Conservation (phyloP, 2,888 invertebrate species). For the Trichopoda pennipes region DNA sequence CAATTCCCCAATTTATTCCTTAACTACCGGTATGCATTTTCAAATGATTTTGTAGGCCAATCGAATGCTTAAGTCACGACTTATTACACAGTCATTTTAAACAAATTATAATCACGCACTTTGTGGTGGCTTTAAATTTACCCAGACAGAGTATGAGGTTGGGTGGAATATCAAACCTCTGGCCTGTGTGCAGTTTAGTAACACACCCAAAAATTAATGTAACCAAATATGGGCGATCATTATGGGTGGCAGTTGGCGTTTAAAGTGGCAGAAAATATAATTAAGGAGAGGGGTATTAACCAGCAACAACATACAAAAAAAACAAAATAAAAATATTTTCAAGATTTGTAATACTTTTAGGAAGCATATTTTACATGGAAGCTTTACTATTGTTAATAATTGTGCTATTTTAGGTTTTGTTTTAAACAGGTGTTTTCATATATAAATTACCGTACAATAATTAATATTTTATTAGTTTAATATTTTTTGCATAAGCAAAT, state of each 20-base stretch:
- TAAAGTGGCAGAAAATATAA: not conserved
- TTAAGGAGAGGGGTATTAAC: constrained; percentile 41
- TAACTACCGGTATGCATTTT: constrained; percentile 19
- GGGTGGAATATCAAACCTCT: not conserved
- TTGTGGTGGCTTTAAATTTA: constrained; percentile 12
- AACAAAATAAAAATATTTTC: not conserved
- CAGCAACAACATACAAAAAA: not conserved
- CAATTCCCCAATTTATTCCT: constrained; percentile 31
- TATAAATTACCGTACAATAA: constrained; percentile 76
- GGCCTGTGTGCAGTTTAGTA: not conserved
- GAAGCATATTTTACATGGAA: constrained; percentile 23
- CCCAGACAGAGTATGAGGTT: not conserved
- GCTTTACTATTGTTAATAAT: not conserved
- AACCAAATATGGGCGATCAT: constrained; percentile 46
- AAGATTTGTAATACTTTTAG: constrained; percentile 45
- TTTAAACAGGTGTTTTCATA: constrained; percentile 58
- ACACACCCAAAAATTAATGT: constrained; percentile 56
- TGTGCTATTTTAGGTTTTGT: not conserved
- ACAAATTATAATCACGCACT: constrained; percentile 67
- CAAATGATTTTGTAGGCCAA: constrained; percentile 56
- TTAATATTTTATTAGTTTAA: constrained; percentile 73
- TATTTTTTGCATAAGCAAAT: constrained; percentile 65
- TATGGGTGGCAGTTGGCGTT: constrained; percentile 23
- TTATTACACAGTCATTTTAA: constrained; percentile 65
- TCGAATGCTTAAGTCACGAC: constrained; percentile 62